Evolutionary conservation across 2,888 invertebrate species (phyloP).

Genomic region (Pecten maximus): DNA sequence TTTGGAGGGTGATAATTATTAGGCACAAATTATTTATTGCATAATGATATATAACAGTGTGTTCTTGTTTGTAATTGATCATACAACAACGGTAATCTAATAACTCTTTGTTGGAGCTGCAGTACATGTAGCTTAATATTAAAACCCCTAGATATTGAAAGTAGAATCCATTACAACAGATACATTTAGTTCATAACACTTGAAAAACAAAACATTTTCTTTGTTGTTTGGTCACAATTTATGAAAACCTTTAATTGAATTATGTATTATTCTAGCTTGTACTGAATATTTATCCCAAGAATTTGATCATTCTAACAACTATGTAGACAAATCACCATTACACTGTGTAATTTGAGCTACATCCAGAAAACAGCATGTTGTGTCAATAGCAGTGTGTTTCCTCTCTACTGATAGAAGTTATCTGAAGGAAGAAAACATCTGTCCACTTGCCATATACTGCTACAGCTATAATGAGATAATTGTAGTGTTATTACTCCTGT

Average conservation of each 20-base stretch:
- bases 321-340: background rate
- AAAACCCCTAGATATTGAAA: too few relatives aligned
- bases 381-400: background rate
- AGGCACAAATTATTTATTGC: too few relatives aligned
- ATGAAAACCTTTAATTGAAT: background rate
- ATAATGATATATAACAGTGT: too few relatives aligned
- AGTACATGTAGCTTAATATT: too few relatives aligned
- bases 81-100: too few relatives aligned
- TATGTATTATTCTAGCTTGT: background rate
- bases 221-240: background rate
- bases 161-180: too few relatives aligned
- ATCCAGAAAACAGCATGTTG: too few relatives aligned
- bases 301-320: background rate
- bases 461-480: background rate
- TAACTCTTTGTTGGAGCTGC: too few relatives aligned
- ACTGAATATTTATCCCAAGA: background rate
- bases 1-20: too few relatives aligned
- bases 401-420: background rate
- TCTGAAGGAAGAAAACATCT: background rate
- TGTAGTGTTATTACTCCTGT: constrained; percentile 14
- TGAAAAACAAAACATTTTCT: background rate
- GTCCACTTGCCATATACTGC: background rate
- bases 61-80: too few relatives aligned
- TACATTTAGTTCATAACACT: background rate
- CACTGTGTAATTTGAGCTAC: too few relatives aligned